Percentiles rank a stretch among this genome's conserved stretches.
These are phyloP conservation scores for Agrypnia vestita DNA, from an alignment of 1,140 invertebrate genomes.

Conservation along the genomic window DNA sequence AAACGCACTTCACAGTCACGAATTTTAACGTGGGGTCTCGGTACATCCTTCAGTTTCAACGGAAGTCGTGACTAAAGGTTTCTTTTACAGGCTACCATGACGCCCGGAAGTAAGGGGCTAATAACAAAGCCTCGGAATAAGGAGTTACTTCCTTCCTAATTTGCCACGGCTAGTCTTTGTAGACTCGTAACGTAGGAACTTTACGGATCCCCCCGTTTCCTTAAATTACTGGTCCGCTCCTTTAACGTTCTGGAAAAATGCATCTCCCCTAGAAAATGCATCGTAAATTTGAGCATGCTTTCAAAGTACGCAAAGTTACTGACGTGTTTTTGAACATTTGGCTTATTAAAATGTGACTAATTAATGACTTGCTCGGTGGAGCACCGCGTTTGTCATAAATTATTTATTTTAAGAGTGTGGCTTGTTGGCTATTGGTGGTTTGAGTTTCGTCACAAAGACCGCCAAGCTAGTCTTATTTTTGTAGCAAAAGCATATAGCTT, in stretches of 20 bases:
- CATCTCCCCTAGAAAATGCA: neutral
- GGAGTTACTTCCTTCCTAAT: constrained; percentile 31
- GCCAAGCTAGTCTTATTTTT: too few species aligned
- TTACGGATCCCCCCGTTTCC: constrained; percentile 29
- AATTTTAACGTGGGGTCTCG: neutral
- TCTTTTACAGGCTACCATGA: constrained; percentile 4
- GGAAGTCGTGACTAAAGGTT: constrained; percentile 11
- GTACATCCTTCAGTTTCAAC: neutral
- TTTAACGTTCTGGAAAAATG: constrained; percentile 17
- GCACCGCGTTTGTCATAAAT: too few species aligned
- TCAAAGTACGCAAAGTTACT: neutral
- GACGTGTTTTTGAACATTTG: too few species aligned
- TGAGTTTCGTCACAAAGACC: too few species aligned
- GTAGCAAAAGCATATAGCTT: too few species aligned
- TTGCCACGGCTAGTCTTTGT: constrained; percentile 15
- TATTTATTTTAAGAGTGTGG: too few species aligned
- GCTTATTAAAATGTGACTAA: too few species aligned
- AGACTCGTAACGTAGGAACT: constrained; percentile 24
- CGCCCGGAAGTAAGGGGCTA: constrained; percentile 22
- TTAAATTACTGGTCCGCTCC: constrained; percentile 1
- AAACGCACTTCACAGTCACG: too few species aligned
- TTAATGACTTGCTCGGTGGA: too few species aligned
- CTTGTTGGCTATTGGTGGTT: too few species aligned
- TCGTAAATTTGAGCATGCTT: constrained; percentile 1
- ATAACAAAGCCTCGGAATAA: constrained; percentile 32